These are phyloP conservation scores for Leptopterna dolabrata DNA, from an alignment of 2,888 invertebrate genomes.

Conservation along the genomic window DNA sequence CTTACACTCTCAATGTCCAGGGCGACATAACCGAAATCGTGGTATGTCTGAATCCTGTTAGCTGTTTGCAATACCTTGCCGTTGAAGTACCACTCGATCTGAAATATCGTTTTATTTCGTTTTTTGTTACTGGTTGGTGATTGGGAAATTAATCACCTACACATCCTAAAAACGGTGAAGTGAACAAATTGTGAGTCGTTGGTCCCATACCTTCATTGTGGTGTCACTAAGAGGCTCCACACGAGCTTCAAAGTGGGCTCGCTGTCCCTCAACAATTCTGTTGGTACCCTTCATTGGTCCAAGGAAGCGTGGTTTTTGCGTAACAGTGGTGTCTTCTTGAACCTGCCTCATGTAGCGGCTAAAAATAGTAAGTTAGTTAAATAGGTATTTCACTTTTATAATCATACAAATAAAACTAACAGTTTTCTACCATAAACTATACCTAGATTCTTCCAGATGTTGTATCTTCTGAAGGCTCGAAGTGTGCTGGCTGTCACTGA, in stretches of 20 bases:
- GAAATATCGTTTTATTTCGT: slow-evolving; percentile 32
- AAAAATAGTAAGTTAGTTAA: no score
- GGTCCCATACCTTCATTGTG: slow-evolving; percentile 74
- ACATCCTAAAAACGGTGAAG: no score
- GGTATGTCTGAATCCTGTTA: slow-evolving; percentile 91
- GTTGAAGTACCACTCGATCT: slow-evolving; percentile 96
- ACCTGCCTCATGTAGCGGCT: slow-evolving; percentile 76
- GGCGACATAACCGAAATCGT: slow-evolving; percentile 97
- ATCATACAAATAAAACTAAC: no score
- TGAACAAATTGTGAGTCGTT: no score
- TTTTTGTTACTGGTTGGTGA: no score
- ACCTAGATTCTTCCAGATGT: slow-evolving; percentile 80
- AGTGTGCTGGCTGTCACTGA: slow-evolving; percentile 91
- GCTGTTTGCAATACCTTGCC: slow-evolving; percentile 90
- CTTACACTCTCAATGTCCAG: slow-evolving; percentile 93
- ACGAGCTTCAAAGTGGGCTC: slow-evolving; percentile 94
- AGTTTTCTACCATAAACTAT: background rate
- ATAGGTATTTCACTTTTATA: no score
- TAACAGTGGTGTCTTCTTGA: slow-evolving; percentile 80
- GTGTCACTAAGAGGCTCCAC: slow-evolving; percentile 96
- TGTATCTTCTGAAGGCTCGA: slow-evolving; percentile 92
- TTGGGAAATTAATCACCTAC: no score
- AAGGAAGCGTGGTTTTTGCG: slow-evolving; percentile 86
- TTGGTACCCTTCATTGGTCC: slow-evolving; percentile 93
- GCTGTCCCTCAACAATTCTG: slow-evolving; percentile 91